Base-by-base conservation (phyloP, 1,140 invertebrate species). In the Penaeus indicus region DNA sequence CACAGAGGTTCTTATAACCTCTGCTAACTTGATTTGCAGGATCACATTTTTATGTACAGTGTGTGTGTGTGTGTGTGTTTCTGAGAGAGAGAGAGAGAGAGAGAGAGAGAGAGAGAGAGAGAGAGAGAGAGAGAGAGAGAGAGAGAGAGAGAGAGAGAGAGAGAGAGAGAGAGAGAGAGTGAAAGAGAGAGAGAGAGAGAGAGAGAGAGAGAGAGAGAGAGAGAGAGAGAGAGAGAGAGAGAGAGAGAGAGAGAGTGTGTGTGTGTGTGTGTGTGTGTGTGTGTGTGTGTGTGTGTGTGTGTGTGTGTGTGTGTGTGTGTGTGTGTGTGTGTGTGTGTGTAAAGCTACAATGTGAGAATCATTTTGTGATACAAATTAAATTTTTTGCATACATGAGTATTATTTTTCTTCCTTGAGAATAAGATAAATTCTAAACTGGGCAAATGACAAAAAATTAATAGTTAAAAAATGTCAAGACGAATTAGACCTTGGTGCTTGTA, bases 1-100 rank as follows among this genome's bases (percentile, higher is more conserved):
- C 47, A 54, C 13, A 13, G 8, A 54, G 47, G 47, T 10, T 3
- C 54, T 42, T 42, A 7, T 4, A 42, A 42, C 4, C 38, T 8
- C 38, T 42, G 38, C 38, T 54, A 8, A 54, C 54, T 11, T 1
- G 54, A 54, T 13, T 54, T 11, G 11, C 10, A 54, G 54, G 54
- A 54, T 54, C 54, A 54, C 54, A 13, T 11, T 11, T 72, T 1
- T 72, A 16, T 21, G 21, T 72, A 32, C 0, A 54, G 67, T 72
- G 67, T 72, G 67, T 72, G 67, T 72, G 67, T 72, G 67, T 72
- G n/a, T 72, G 67, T 72, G 67, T 72, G 67, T 72, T 13, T 72
- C 18, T 72, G 67, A 16, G 67, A n/a, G 67, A n/a, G 67, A 16
- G 67, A n/a, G 67, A n/a, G 67, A 16, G 67, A 1, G 67, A n/a